Conservation (phyloP, 2,113 vertebrate species). For the Serilophus lunatus region DNA sequence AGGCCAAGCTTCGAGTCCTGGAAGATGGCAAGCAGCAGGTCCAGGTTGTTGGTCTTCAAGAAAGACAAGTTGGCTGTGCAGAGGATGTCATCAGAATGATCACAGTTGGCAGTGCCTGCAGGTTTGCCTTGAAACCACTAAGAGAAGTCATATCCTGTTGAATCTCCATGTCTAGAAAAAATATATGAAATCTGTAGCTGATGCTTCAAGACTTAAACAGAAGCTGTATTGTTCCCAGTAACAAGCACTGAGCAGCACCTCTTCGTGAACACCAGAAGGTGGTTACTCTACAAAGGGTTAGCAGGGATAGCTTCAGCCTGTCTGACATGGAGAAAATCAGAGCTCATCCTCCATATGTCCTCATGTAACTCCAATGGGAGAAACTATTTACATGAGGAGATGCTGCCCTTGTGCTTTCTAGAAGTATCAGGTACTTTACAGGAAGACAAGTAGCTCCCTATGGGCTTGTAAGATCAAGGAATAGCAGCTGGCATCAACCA, state of each 20-base stretch:
- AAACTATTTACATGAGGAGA: neutral
- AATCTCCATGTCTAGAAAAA: neutral
- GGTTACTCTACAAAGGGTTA: neutral
- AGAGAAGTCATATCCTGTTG: neutral
- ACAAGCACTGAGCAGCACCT: neutral
- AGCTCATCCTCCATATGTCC: neutral
- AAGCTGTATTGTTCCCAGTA: neutral
- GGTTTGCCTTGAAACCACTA: slow-evolving; percentile 70
- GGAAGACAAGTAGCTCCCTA: neutral
- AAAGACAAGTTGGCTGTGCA: slow-evolving; percentile 77
- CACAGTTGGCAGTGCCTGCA: slow-evolving; percentile 87
- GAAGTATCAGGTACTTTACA: neutral
- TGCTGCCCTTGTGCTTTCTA: neutral
- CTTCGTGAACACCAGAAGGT: neutral
- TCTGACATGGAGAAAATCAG: neutral
- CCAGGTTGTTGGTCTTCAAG: slow-evolving; percentile 91
- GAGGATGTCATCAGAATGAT: slow-evolving; percentile 93
- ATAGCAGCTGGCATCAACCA: neutral
- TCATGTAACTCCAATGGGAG: neutral
- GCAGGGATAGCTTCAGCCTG: neutral
- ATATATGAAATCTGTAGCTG: neutral
- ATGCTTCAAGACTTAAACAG: neutral
- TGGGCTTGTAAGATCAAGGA: neutral
- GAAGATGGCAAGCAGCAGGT: slow-evolving; percentile 95
- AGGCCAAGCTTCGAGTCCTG: slow-evolving; percentile 88